phyloP scores from a whole-genome alignment of 2,113 vertebrate genomes.

The Erythrocercus mccallii region DNA sequence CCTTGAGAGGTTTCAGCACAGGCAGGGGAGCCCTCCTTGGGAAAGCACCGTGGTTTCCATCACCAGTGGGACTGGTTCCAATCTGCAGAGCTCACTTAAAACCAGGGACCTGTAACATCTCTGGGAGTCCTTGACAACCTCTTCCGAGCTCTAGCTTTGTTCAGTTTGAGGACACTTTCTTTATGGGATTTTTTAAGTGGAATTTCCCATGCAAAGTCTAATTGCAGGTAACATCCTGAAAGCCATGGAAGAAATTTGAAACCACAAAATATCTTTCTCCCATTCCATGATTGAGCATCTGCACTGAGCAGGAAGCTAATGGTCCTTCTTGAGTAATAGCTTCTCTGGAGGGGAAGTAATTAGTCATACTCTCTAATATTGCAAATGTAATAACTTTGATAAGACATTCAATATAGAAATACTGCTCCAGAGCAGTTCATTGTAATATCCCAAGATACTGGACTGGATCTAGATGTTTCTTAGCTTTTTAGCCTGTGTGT shows the following conservation, averaged over 20 bases:
- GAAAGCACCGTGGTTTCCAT: not conserved
- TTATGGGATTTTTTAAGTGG: not conserved
- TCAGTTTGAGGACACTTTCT: not conserved
- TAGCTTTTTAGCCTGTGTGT: not conserved
- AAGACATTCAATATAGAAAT: conserved; percentile 13
- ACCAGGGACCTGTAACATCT: not conserved
- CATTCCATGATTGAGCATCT: not conserved
- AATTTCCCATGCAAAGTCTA: not conserved
- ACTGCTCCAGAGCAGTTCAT: not conserved
- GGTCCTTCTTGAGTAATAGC: conserved; percentile 30
- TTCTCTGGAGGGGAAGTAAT: conserved; percentile 30
- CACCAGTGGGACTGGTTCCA: not conserved
- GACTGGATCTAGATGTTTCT: not conserved
- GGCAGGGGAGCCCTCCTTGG: not conserved
- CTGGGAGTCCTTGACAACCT: not conserved
- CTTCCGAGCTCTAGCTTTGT: not conserved
- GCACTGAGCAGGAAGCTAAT: conserved; percentile 10
- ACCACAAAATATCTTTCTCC: not conserved
- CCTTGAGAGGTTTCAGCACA: not conserved
- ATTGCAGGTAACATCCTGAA: not conserved
- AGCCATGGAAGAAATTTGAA: not conserved
- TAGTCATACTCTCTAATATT: conserved; percentile 35
- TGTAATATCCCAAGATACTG: not conserved
- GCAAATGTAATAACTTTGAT: not conserved
- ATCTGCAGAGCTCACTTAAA: not conserved